Evolutionary conservation across 37 sponge, comb jelly and placozoan species (phyloP), one percentile per base, ranked within the genome.

Genomic region (Oopsacas minuta): DNA sequence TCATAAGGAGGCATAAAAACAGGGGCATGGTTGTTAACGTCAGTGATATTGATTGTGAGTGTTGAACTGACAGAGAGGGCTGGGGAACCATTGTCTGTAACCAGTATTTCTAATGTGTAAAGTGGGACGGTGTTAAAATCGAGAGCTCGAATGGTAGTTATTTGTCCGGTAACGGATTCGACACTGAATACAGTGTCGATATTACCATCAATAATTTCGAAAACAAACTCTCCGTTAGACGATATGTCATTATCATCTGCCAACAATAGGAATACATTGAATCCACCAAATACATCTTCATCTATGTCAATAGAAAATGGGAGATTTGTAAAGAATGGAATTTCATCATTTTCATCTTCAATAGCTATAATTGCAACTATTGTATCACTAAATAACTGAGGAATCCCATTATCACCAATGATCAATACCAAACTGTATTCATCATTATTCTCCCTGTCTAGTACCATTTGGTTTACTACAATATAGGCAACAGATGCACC

Each of bases 11-110:
- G 52, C n/a, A 36, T 84, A 52, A 84, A 84, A 34, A 52, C 85
- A 39, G 85, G 85, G 81, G 53, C 51, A 28, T 39, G 52, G 49
- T 85, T 81, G 25, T 85, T 85, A 1, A 20, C 86, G 53, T 92
- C 95, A 22, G 87, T 39, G 22, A 94, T 36, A 42, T 69, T 86
- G 30, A 92, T 69, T 0, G 51, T 0, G 30, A 91, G 83, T 15
- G 69, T 38, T 30, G 85, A 85, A 0, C 39, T 25, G 0, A 82
- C 81, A 20, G 88, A 85, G 15, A 90, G 84, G 0, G 86, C 83
- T 0, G 84, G 81, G 17, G n/a, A 35, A 0, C 92, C 95, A 30
- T 39, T 32, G 39, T 94, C 95, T 36, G 75, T n/a, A 3, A 5
- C 75, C 28, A 25, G 7, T 32, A 61, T 61, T 12, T 32, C 75